Evolutionary conservation across 2,113 vertebrate genomes (phyloP), one percentile per base, ranked within the genome.

Genomic region (Panthera leo): DNA sequence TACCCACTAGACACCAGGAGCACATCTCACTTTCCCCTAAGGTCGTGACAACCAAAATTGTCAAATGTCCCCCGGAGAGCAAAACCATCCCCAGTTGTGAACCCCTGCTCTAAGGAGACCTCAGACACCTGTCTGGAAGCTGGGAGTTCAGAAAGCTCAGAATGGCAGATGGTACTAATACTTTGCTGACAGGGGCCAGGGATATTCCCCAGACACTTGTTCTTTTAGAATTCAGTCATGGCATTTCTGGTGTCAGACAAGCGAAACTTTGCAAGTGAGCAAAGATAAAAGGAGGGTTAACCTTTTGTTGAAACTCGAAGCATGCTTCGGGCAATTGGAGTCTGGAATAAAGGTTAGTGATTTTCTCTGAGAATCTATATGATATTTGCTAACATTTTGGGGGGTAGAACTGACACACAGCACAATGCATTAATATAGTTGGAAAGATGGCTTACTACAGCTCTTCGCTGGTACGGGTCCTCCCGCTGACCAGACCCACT

Each of bases 241-340:
- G 34, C 25, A 73, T 79, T 85, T 95, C 94, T 39, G 15, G 21
- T 73, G 42, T 84, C 94, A 84, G 42, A 89, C 71, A 95, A 93
- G 45, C 13, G 88, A 95, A 97, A 78, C 25, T 25, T 48, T 39
- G 65, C 75, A 83, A 83, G 94, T 63, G 31, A 83, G 53, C n/a
- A 79, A 86, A 89, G 78, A 67, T 70, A 76, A 94, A 92, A 89
- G 58, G 58, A 93, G 68, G 73, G 39, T 13, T 90, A 86, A 79
- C 85, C 80, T 91, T 89, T 75, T 70, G 27, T 29, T 84, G 87
- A 89, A 91, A 89, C 27, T 84, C 89, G 55, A 95, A 92, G n/a
- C 87, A 53, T 19, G 53, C 21, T 16, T 71, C 71, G 19, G 12
- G 14, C 11, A 53, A 51, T 70, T 31, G 27, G 58, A 91, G 67